phyloP scores from a whole-genome alignment of 2,888 invertebrate genomes.

The Sialis lutaria region DNA sequence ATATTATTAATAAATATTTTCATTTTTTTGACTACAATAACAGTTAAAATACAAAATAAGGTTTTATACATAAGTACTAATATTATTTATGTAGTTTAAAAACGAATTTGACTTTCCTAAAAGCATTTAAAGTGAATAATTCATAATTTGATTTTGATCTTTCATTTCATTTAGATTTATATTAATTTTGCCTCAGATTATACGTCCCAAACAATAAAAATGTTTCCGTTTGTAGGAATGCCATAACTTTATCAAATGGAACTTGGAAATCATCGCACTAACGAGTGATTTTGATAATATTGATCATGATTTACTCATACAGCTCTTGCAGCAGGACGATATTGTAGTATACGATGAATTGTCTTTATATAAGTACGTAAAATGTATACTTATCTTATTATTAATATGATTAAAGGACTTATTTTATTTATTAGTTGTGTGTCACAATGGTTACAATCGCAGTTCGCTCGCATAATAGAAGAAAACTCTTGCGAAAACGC shows the following conservation, averaged over 20 bases:
- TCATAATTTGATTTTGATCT: too few relatives aligned
- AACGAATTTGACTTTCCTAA: too few relatives aligned
- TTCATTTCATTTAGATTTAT: too few relatives aligned
- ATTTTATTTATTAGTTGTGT: constrained; percentile 34
- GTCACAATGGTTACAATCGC: constrained; percentile 61
- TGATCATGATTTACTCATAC: constrained; percentile 60
- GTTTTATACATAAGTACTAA: too few relatives aligned
- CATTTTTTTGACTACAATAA: too few relatives aligned
- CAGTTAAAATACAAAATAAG: too few relatives aligned
- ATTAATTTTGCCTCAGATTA: too few relatives aligned
- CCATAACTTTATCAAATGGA: constrained; percentile 78
- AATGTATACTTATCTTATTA: constrained; percentile 1
- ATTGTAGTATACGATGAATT: constrained; percentile 81
- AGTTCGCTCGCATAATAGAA: constrained; percentile 38
- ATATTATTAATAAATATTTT: too few relatives aligned
- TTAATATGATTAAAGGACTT: not conserved
- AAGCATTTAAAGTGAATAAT: too few relatives aligned
- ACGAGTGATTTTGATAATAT: constrained; percentile 67
- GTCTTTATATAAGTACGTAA: constrained; percentile 48
- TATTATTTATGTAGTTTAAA: too few relatives aligned
- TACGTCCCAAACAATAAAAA: too few relatives aligned
- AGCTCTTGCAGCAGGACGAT: constrained; percentile 68
- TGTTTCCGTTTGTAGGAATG: constrained; percentile 34
- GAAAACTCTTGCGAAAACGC: constrained; percentile 30
- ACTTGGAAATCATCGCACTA: constrained; percentile 65